Conservation (phyloP, 2,888 invertebrate genomes). For the Mongoloraphidia duomilia region DNA sequence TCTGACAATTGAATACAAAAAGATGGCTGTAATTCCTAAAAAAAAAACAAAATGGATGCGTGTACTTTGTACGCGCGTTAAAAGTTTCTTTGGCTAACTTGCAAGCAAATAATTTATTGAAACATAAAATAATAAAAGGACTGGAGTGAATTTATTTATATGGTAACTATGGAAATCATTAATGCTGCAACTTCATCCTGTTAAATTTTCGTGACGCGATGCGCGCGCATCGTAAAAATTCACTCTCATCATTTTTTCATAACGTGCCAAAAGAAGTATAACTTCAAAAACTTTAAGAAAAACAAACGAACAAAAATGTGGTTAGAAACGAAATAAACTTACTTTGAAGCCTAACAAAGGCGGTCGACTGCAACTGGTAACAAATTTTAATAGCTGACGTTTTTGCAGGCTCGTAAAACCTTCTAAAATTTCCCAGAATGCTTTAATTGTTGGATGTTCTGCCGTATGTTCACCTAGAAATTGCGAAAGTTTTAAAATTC, state of each 20-base stretch:
- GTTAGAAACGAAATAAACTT: constrained; percentile 13
- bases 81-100: too few species aligned
- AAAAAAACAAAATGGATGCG: constrained; percentile 15
- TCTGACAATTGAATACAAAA: constrained; percentile 94
- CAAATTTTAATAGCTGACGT: constrained; percentile 85
- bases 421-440: constrained; percentile 82
- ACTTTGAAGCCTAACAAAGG: constrained; percentile 95
- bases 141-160: too few species aligned
- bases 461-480: constrained; percentile 60
- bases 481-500: too few species aligned
- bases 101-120: too few species aligned
- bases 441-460: constrained; percentile 69
- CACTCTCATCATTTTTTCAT: too few species aligned
- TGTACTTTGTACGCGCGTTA: neutral
- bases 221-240: too few species aligned
- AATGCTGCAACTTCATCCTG: too few species aligned
- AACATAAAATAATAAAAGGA: too few species aligned
- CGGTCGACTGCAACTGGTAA: constrained; percentile 94
- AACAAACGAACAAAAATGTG: neutral
- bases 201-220: too few species aligned
- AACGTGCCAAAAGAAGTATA: too few species aligned
- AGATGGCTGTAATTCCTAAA: constrained; percentile 82
- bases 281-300: neutral
- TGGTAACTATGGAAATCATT: too few species aligned
- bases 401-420: constrained; percentile 72